A percentile compares a stretch with the other conserved stretches of the same genome.
phyloP scores from a whole-genome alignment of 2,113 vertebrate species.

The Erpornis zantholeuca region DNA sequence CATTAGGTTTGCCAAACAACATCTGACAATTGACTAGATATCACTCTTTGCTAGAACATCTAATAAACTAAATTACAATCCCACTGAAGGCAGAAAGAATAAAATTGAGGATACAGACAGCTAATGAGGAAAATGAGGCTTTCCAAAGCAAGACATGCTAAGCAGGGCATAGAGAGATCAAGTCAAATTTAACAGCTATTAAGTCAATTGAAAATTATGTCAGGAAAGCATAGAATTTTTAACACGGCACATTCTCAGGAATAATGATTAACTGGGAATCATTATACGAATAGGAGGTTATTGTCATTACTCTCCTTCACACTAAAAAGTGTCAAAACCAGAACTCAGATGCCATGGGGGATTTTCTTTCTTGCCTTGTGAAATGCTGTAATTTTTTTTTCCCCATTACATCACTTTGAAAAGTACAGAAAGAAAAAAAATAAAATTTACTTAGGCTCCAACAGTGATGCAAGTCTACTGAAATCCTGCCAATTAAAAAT shows the following conservation, averaged over 20 bases:
- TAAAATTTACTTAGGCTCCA: neutral
- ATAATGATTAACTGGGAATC: neutral
- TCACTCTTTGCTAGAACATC: neutral
- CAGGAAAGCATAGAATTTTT: conserved; percentile 15
- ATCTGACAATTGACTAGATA: neutral
- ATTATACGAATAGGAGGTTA: conserved; percentile 28
- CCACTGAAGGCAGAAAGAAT: neutral
- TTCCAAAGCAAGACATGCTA: neutral
- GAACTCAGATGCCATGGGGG: conserved; percentile 13
- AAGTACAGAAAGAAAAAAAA: neutral
- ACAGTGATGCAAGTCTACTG: conserved; percentile 55
- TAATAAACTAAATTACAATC: neutral
- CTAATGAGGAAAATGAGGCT: neutral
- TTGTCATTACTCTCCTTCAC: neutral
- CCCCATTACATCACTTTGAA: conserved; percentile 55
- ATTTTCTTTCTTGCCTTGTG: conserved; percentile 14
- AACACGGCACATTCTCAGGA: neutral
- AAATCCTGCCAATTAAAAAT: conserved; percentile 71
- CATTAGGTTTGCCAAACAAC: neutral
- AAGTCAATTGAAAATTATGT: neutral
- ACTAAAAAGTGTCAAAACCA: conserved; percentile 65
- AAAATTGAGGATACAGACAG: neutral
- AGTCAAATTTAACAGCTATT: conserved; percentile 25
- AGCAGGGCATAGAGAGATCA: neutral
- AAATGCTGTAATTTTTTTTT: conserved; percentile 42